Evolutionary conservation across 2,888 invertebrate genomes (phyloP), one percentile per base, ranked within the genome.

Genomic region (Autographa pulchrina): DNA sequence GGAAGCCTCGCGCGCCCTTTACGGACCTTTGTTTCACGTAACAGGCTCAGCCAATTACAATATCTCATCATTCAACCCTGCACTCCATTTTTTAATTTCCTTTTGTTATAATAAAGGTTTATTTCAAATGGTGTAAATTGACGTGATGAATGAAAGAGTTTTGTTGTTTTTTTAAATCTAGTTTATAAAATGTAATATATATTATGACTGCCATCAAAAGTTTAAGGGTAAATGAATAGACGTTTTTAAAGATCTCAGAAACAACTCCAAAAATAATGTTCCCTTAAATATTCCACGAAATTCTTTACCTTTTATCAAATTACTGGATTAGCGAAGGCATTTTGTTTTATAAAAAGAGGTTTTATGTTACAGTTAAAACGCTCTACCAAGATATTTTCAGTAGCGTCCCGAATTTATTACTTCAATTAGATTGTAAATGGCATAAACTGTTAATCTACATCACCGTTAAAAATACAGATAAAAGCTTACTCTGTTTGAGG

Each of bases 1-100:
- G 88, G 91, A 91, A 91, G 88, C 89, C 65, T 73, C 90, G 92
- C 90, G 89, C 92, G 93, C 93, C 93, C 92, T 94, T 93, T 92
- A 81, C 87, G 86, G 89, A 91, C 92, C 93, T 92, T 94, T 94
- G 94, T 94, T 93, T 91, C 89, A 86, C 86, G 83, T 85, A 86
- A 88, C 87, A 85, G 86, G 86, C 80, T 75, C 75, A 74, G 77
- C 78, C 84, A 84, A 86, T 88, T 87, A 87, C 85, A 80, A 82
- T 85, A 81, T 81, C 84, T 82, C 82, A 83, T 86, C 83, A 81
- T 85, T 78, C 77, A 82, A 80, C 83, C 82, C 82, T 80, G 77
- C 64, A 70, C 67, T 68, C 65, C 71, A 79, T 63, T 76, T 84
- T 82, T 80, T 79, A 78, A 84, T 82, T 81, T 81, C 75, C 79